Evolutionary conservation across 1,140 invertebrate species (phyloP).

Genomic region (Heliconius hewitsoni): DNA sequence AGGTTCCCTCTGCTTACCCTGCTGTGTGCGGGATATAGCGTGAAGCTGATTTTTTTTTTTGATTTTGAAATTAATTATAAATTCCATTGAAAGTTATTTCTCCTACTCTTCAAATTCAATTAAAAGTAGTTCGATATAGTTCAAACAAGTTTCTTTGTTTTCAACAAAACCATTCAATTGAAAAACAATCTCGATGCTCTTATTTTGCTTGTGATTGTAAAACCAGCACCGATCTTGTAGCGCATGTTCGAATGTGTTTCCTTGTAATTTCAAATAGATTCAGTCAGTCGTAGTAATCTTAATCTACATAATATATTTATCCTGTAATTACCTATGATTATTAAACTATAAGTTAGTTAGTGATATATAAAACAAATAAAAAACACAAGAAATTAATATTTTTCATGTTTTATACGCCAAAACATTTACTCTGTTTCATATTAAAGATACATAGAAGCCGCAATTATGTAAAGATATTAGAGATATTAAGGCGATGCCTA

Average conservation of each 20-base stretch:
- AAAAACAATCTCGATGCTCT: constrained; percentile 1
- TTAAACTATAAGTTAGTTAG: too few relatives aligned
- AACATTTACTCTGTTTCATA: not conserved
- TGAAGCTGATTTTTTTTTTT: too few relatives aligned
- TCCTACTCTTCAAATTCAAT: constrained; percentile 1
- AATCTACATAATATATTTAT: not conserved
- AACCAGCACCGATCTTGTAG: not conserved
- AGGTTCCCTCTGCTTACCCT: too few relatives aligned
- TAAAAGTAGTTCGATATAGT: constrained; percentile 13
- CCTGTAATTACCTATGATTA: too few relatives aligned
- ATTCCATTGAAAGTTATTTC: not conserved
- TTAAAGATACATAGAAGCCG: not conserved
- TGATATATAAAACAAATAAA: not conserved
- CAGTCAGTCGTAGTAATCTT: not conserved
- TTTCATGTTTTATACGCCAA: not conserved
- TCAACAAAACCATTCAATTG: constrained; percentile 5
- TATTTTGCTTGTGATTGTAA: constrained; percentile 1
- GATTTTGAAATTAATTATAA: constrained; percentile 13
- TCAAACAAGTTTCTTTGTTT: constrained; percentile 7
- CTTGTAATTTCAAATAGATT: not conserved
- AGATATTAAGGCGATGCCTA: constrained; percentile 45
- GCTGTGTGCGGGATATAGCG: too few relatives aligned
- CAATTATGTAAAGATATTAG: constrained; percentile 27
- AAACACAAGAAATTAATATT: not conserved
- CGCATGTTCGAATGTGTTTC: not conserved